Base-by-base conservation (phyloP, 2,888 invertebrate species). In the Acleris cristana region DNA sequence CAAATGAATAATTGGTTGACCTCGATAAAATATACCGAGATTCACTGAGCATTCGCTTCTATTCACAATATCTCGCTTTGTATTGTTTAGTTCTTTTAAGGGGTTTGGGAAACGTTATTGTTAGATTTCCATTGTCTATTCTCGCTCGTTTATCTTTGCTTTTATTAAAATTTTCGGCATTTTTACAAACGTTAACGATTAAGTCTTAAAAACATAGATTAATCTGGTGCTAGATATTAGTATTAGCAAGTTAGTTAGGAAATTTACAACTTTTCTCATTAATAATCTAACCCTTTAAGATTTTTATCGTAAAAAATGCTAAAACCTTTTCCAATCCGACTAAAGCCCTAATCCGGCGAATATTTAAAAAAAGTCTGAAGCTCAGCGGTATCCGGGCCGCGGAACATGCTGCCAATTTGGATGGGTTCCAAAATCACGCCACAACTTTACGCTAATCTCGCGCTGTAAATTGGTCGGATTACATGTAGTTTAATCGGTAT, bases 381-480 rank as follows among this genome's bases (percentile, higher is more conserved):
- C 73, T 65, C 71, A 69, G 74, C 76, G 74, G 80, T 80, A 81
- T 78, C 79, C 81, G 81, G 82, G 84, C 80, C 79, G 81, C 78
- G 74, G 79, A 79, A 77, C 73, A 75, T 76, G 82, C 77, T 86
- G 86, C 86, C 86, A 86, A 86, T 72, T 79, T 86, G 86, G 86
- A 84, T 69, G 71, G 64, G 67, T 71, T 81, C 86, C 86, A 86
- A 81, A 79, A 80, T 83, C 81, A 81, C 79, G 78, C 73, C 70
- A 73, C 72, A 74, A 78, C 73, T 79, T 78, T 76, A 75, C 79
- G 77, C 83, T 81, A 79, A 83, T 83, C 83, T 78, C 75, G 73
- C 81, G 73, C 73, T 75, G 79, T 79, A 79, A 83, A 83, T 84
- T 82, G 82, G 81, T 72, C 60, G 76, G 80, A 82, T 85, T 83